These are phyloP conservation scores for Apodemus sylvaticus DNA, from an alignment of 2,113 vertebrate species.

Conservation along the genomic window DNA sequence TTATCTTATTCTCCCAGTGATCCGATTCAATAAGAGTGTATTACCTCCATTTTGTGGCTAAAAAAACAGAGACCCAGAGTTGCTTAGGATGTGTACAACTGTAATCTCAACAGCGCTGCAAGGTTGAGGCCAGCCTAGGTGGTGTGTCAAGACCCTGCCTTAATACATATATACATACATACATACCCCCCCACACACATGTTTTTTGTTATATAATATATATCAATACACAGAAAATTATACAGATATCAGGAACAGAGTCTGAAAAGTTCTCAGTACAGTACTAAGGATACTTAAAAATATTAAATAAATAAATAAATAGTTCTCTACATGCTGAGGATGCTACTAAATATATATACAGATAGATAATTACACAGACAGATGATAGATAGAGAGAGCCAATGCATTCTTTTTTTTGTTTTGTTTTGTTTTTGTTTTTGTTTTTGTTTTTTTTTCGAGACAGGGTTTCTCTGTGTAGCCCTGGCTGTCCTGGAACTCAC, in stretches of 20 bases:
- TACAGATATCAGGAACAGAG: background rate
- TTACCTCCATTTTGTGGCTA: background rate
- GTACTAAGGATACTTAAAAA: background rate
- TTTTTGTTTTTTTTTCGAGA: too few species aligned
- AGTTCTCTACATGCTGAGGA: too few species aligned
- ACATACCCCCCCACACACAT: background rate
- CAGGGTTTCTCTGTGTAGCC: too few species aligned
- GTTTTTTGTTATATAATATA: background rate
- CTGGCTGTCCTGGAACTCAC: too few species aligned
- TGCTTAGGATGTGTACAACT: background rate
- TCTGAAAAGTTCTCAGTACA: background rate
- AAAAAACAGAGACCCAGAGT: background rate
- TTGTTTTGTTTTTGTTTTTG: too few species aligned
- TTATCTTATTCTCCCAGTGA: background rate
- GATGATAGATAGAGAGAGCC: too few species aligned
- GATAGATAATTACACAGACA: too few species aligned
- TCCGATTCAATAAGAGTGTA: background rate
- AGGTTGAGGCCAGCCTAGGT: background rate
- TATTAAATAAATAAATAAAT: background rate
- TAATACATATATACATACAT: background rate
- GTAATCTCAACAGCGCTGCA: background rate
- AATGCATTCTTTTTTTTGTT: background rate
- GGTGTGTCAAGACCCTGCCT: background rate
- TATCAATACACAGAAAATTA: background rate
- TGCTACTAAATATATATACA: too few species aligned